Percentiles rank a stretch among this genome's conserved stretches.
Evolutionary conservation across 2,113 vertebrate genomes (phyloP).

Genomic region (Sitta europaea): DNA sequence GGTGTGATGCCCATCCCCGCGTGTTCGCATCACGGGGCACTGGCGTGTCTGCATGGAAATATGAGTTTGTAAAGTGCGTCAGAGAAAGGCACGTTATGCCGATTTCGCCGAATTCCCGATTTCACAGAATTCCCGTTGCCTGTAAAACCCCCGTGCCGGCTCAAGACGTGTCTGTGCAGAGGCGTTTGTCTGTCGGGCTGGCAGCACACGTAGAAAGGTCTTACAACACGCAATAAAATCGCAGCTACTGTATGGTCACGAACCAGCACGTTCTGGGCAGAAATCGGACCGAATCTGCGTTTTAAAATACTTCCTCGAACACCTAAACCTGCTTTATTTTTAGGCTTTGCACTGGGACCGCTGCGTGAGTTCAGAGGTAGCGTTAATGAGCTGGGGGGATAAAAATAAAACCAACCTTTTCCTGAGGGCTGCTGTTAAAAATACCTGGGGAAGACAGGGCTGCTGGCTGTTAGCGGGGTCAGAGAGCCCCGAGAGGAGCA

Average conservation of each 20-base stretch:
- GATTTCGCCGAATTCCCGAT: fast-evolving
- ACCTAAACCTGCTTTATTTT: neutral
- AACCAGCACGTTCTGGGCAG: fast-evolving
- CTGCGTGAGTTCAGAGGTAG: neutral
- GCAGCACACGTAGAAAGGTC: fast-evolving
- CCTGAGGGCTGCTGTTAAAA: neutral
- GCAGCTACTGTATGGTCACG: fast-evolving
- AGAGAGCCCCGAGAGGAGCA: neutral
- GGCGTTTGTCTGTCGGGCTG: neutral
- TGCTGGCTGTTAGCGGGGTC: no score
- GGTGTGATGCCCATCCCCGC: neutral
- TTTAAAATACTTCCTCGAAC: neutral
- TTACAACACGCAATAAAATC: fast-evolving
- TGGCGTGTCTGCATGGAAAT: fast-evolving
- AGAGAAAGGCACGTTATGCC: fast-evolving
- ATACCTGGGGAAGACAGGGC: neutral
- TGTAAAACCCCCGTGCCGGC: fast-evolving
- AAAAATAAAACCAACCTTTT: neutral
- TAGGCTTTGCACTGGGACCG: neutral
- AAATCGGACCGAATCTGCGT: neutral
- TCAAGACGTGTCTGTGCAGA: neutral
- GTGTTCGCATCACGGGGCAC: neutral
- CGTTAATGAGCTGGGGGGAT: neutral
- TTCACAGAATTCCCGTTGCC: neutral
- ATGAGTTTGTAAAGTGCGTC: fast-evolving